Base-by-base conservation (phyloP, 2,888 invertebrate species). In the Oligia fasciuncula region DNA sequence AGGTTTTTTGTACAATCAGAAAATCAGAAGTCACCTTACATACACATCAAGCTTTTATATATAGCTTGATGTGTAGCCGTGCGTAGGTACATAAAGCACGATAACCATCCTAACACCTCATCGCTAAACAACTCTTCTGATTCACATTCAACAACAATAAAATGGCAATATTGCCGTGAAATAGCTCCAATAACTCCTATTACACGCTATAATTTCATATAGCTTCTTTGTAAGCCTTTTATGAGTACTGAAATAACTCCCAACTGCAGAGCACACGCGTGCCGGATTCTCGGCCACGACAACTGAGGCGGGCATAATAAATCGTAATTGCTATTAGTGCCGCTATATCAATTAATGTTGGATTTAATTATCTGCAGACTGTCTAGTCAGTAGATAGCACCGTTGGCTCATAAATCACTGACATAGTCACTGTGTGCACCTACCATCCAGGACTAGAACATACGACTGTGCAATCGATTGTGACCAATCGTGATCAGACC, bases 291-390 rank as follows among this genome's bases (percentile, higher is more conserved):
- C 70, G 60, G 49, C 79, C 78, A 54, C 83, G 77, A 85, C 83
- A 85, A 89, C 86, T 80, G 85, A 85, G 80, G 77, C 82, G 79
- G 80, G 86, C 81, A 86, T 89, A 92, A 93, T 94, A 93, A 94
- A 93, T 94, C 91, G 90, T 90, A 93, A 93, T 91, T 91, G 91
- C 91, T 91, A 94, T 94, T 93, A 93, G 94, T 93, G 93, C 93
- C 92, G 93, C 92, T 90, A 94, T 92, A 95, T 93, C 93, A 95
- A 94, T 94, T 94, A 94, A 92, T 93, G 92, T 91, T 92, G 93
- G 91, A 94, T 95, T 95, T 95, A 96, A 96, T 96, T 94, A 95
- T 92, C 92, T 92, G 94, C 94, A 91, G 91, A 92, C 90, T 92
- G 92, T 93, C 93, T 91, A 91, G 92, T 88, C 90, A 90, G 90